These are phyloP conservation scores for Andricus grossulariae DNA, from an alignment of 1,140 invertebrate genomes.

Conservation along the genomic window DNA sequence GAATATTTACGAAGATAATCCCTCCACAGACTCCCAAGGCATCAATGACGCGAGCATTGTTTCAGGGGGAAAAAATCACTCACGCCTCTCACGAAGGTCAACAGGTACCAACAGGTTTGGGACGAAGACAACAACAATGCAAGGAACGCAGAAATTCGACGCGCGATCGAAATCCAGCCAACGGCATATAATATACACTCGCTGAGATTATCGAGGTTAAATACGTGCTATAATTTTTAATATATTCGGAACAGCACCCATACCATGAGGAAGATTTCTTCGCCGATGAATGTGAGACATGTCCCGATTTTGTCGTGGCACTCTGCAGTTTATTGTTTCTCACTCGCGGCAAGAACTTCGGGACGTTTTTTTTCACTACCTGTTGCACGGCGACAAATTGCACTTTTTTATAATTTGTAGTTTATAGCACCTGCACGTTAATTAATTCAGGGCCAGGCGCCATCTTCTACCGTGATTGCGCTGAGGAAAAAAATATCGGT, in stretches of 20 bases:
- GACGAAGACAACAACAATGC: constrained; percentile 37
- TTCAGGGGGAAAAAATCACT: constrained; percentile 32
- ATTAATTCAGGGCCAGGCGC: constrained; percentile 43
- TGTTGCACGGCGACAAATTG: constrained; percentile 7
- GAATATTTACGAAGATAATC: constrained; percentile 46
- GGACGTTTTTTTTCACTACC: constrained; percentile 27
- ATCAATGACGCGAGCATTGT: constrained; percentile 40
- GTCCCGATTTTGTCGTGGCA: constrained; percentile 14
- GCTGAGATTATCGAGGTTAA: constrained; percentile 33
- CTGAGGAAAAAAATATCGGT: constrained; percentile 9
- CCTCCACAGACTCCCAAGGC: constrained; percentile 15
- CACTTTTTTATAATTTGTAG: constrained; percentile 36
- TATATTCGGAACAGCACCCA: constrained; percentile 49
- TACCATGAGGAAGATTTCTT: constrained; percentile 33
- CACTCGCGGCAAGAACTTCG: constrained; percentile 18
- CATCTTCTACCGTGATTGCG: constrained; percentile 36
- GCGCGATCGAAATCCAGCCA: constrained; percentile 27
- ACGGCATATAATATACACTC: not conserved
- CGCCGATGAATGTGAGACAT: constrained; percentile 5
- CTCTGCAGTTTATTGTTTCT: not conserved
- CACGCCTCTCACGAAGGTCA: constrained; percentile 34
- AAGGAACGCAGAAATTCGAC: constrained; percentile 32
- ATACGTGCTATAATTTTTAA: constrained; percentile 42
- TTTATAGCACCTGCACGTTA: constrained; percentile 40
- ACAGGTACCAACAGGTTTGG: constrained; percentile 32